Percentiles rank a stretch among this genome's conserved stretches.
These are phyloP conservation scores for Tachina grossa DNA, from an alignment of 2,888 invertebrate genomes.

Conservation along the genomic window DNA sequence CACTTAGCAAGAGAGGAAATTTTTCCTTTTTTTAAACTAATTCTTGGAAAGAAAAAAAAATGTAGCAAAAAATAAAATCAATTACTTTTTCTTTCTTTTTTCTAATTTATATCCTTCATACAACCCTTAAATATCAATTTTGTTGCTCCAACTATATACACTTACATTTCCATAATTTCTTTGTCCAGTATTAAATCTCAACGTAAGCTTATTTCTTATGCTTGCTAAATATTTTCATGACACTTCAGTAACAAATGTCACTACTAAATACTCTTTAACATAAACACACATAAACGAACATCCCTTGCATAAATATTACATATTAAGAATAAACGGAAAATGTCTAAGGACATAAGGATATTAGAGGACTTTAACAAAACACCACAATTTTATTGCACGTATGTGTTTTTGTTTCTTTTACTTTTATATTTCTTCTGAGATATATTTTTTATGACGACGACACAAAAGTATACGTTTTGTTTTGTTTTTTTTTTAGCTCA, in stretches of 20 bases:
- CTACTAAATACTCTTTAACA: constrained; percentile 43
- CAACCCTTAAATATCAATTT: neutral
- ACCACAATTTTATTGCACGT: constrained; percentile 35
- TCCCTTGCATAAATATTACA: constrained; percentile 38
- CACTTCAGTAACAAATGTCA: constrained; percentile 55
- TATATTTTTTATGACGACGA: constrained; percentile 26
- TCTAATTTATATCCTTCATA: no score
- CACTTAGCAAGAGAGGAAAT: no score
- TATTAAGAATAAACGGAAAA: constrained; percentile 32
- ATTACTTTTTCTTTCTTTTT: no score
- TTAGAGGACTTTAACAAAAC: constrained; percentile 23
- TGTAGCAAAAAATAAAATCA: no score
- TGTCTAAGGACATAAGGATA: constrained; percentile 29
- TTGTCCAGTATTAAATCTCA: constrained; percentile 16
- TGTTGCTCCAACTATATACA: neutral
- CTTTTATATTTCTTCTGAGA: neutral
- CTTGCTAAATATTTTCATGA: constrained; percentile 14
- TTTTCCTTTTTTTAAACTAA: no score
- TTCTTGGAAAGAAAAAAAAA: no score
- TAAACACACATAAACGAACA: constrained; percentile 11
- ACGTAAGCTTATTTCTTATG: constrained; percentile 43
- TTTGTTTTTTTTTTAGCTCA: constrained; percentile 58
- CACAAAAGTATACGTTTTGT: constrained; percentile 27
- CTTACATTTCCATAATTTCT: neutral
- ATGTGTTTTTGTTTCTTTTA: neutral